Evolutionary conservation across 2,797 vertebrate genomes (phyloP), one percentile per base, ranked within the genome.

Genomic region (Typhlichthys eigenmanni): DNA sequence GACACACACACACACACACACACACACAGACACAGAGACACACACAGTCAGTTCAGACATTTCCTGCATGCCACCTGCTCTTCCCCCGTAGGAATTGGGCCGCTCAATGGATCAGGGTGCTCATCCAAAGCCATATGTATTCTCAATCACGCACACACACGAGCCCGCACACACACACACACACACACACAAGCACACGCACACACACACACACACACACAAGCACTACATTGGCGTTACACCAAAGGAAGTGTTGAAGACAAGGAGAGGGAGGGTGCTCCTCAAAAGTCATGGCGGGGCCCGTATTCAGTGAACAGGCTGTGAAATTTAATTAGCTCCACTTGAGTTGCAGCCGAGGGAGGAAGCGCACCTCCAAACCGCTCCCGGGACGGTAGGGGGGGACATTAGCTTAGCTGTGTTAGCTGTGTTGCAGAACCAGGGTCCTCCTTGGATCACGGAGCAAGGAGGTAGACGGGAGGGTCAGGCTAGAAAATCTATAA

Each of bases 261-360:
- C 59, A 13, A 29, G 51, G 45, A 19, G 47, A 58, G 57, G 34
- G 29, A 64, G 53, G 32, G 60, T 50, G 57, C 62, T 80, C 68
- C 62, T 81, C 52, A 55, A 66, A 78, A 69, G 38, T 81, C 74
- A 63, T 65, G 66, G 67, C 63, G 66, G 74, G 57, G 5, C 65
- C 64, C 60, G 47, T 65, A 69, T 69, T 81, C 79, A 58, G 64
- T 63, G 70, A 86, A 78, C 70, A 83, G 83, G 67, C 82, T 84
- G 84, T 84, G 81, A 81, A 85, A 84, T 88, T 68, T 76, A 88
- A 91, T 87, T 85, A 87, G 79, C 69, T 78, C 81, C 60, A 38
- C 72, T 65, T 81, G 79, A 81, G 79, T 74, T 85, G 73, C 58
- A 81, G 75, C 67, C 49, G 60, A 81, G 83, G 82, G 65, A 60